Evolutionary conservation across 2,797 vertebrate species (phyloP), one percentile per base, ranked within the genome.

Genomic region (Zalophus californianus): DNA sequence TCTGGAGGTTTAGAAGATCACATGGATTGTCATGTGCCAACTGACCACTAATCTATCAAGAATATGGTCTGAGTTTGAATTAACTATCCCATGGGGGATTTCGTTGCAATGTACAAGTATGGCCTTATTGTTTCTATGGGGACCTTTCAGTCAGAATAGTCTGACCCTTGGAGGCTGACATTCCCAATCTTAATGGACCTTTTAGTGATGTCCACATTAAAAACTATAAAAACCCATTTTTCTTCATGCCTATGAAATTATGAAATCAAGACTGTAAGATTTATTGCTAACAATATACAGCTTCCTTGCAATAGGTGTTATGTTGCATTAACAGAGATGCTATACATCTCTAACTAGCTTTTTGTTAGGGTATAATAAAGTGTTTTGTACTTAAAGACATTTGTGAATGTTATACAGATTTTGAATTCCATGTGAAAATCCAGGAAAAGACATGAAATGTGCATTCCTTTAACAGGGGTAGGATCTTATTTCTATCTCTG

Each of bases 151-250:
- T 84, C 90, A 86, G 64, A 84, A 80, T 64, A 79, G 25, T 83
- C 16, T 92, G 86, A 89, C 25, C 14, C 35, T 86, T 62, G 21
- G 77, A 60, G 50, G 54, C 48, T 94, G 66, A 86, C 54, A 89
- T 91, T 95, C 18, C 27, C 52, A 75, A 50, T 79, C 52, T 86
- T 93, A 96, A 91, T 89, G 92, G 44, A 6, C 82, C 62, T 82
- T 78, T 91, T 82, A 82, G 38, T 62, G 50, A 78, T 80, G 50
- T 96, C 68, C 66, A 94, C 86, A 95, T 96, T 96, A 93, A 80
- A n/a, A 96, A 95, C 38, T 87, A 87, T 90, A 97, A 86, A 97
- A 96, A 72, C n/a, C 8, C n/a, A 79, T 82, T 96, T 96, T 95
- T 94, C 85, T 94, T 96, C 75, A 96, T 35, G 66, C 41, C 23